These are phyloP conservation scores for Clarias gariepinus DNA, from an alignment of 2,113 vertebrate genomes.

Conservation along the genomic window DNA sequence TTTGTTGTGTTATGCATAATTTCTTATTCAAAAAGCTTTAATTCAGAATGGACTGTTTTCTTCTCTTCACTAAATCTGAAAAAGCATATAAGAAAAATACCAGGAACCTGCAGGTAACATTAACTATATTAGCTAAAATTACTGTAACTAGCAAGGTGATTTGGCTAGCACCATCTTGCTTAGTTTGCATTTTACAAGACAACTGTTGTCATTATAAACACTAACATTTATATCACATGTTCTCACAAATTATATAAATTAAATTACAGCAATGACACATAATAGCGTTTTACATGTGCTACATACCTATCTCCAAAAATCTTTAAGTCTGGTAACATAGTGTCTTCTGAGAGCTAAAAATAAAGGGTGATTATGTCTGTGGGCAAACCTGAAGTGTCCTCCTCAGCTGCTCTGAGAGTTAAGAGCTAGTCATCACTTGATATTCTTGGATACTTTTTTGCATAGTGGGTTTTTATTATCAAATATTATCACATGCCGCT, in stretches of 20 bases:
- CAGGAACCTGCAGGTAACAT: not conserved
- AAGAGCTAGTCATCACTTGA: not conserved
- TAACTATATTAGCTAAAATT: not conserved
- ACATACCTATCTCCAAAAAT: not conserved
- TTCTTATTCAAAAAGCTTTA: not conserved
- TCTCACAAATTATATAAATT: not conserved
- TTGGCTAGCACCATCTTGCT: not conserved
- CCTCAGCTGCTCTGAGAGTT: not conserved
- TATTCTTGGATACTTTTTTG: not conserved
- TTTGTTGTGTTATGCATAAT: not conserved
- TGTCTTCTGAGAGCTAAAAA: not conserved
- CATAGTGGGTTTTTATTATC: not conserved
- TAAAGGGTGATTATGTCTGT: not conserved
- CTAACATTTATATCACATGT: not conserved
- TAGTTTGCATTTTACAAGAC: not conserved
- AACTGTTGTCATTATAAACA: not conserved
- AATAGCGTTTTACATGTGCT: not conserved
- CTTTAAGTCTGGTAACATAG: not conserved
- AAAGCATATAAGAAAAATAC: not conserved
- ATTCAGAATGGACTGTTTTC: not conserved
- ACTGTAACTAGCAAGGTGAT: not conserved
- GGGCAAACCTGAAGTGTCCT: not conserved
- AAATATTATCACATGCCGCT: not conserved
- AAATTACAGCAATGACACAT: not conserved
- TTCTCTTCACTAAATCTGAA: not conserved